Evolutionary conservation across 2,888 invertebrate genomes (phyloP), one percentile per base, ranked within the genome.

Genomic region (Trimorus sp.): DNA sequence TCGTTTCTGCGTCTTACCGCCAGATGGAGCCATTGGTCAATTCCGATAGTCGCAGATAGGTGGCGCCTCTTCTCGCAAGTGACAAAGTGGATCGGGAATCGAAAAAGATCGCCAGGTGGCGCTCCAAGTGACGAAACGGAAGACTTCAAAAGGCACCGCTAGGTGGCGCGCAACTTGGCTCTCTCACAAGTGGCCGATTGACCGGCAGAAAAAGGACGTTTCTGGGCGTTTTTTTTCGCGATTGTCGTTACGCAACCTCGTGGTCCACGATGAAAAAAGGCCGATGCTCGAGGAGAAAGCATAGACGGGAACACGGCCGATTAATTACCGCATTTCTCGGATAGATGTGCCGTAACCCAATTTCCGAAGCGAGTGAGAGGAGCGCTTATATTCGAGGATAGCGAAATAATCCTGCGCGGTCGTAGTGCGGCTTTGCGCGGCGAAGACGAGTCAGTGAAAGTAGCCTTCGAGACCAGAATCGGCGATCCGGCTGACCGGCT

Each of bases 381-480:
- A 80, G 49, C 59, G 60, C 77, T 26, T 26, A 80, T 75, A 71
- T 74, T 73, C 53, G 68, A 56, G 54, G 62, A 81, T 79, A 83
- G 82, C 70, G 84, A 76, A 79, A 26, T 26, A 26, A 82, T 84
- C 71, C 73, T 78, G 62, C 77, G 82, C 77, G 70, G 58, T 65
- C 76, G 82, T 68, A 71, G n/a, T 8, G 59, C 75, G 26, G 26
- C 26, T 26, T 26, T 26, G 70, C 58, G 16, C 68, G 75, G 49
- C 58, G 83, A 83, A 81, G 81, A 82, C 84, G 75, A 80, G 79
- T 36, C 79, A 85, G 88, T 87, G 88, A 86, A 86, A 88, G 88
- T 87, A 84, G 77, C 85, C 83, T 83, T 79, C 80, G 78, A 84
- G 84, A 54, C 78, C 74, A 59, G 76, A 70, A 81, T 75, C 62